phyloP scores from a whole-genome alignment of 2,113 vertebrate genomes.

The Nothobranchius kuhntae region DNA sequence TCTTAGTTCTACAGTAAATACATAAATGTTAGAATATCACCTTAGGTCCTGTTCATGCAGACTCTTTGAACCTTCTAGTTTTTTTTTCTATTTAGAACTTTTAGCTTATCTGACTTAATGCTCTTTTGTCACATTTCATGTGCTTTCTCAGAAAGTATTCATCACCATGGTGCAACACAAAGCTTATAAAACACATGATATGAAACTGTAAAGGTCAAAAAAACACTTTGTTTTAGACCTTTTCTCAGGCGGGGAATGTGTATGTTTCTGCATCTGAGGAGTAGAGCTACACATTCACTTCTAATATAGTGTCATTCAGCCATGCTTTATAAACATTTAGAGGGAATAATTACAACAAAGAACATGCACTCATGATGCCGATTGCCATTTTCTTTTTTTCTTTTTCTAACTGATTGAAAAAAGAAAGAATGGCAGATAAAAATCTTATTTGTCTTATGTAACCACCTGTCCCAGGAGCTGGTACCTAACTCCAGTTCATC shows the following conservation, averaged over 20 bases:
- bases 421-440: too few relatives aligned
- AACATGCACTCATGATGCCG: too few relatives aligned
- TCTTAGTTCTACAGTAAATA: too few relatives aligned
- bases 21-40: too few relatives aligned
- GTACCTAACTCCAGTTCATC: too few relatives aligned
- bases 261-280: not conserved
- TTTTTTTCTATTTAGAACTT: too few relatives aligned
- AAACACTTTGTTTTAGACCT: conserved; percentile 5
- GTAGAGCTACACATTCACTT: conserved; percentile 9
- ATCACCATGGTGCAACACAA: conserved; percentile 10
- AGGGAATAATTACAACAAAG: not conserved
- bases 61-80: too few relatives aligned
- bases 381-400: too few relatives aligned
- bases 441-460: too few relatives aligned
- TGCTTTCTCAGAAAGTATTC: not conserved
- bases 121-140: conserved; percentile 1
- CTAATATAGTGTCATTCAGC: conserved; percentile 15
- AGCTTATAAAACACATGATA: not conserved
- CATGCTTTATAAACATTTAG: conserved; percentile 18
- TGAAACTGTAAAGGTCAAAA: conserved; percentile 7
- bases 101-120: conserved; percentile 9
- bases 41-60: too few relatives aligned
- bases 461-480: too few relatives aligned
- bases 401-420: too few relatives aligned
- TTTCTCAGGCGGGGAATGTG: not conserved